Base-by-base conservation (phyloP, 2,113 vertebrate species). In the Eulemur macaco region DNA sequence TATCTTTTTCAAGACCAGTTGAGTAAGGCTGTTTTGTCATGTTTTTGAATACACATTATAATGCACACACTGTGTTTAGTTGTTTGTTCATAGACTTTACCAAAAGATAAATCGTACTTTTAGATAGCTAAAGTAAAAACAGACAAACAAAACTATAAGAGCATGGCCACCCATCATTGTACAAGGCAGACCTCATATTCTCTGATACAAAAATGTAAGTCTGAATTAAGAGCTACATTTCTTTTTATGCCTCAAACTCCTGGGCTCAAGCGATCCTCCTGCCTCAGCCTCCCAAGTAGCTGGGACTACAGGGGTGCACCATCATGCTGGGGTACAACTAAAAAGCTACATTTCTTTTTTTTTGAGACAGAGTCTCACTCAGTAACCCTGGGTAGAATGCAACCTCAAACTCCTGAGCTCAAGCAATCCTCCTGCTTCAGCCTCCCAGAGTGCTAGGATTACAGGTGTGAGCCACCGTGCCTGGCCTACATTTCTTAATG, bases 41-140 rank as follows among this genome's bases (percentile, higher is more conserved):
- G 20, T 58, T 96, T 87, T 90, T 86, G 18, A 87, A 89, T 85
- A 66, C 81, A 86, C 15, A 77, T 56, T 64, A 89, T 54, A 92
- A 88, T 69, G 47, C 50, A 77, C 23, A 21, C 21, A 74, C 83
- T 96, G 25, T 91, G 23, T 82, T 91, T 64, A 45, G 37, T 94
- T 78, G 60, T 82, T 96, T 88, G 73, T 93, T 95, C 76, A 50
- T 94, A 92, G 68, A 64, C 42, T 63, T 90, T 31, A 39, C 39
- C 39, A 39, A 39, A 39, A 39, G 39, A 39, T 39, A 39, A 39
- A 39, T 39, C 39, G 39, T 39, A 39, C 39, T 39, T 39, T 39
- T 39, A 92, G 66, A 78, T 56, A 77, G 77, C 20, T 76, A 39
- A 89, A 93, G 69, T 66, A 37, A 34, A 91, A 89, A 9, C 54